Evolutionary conservation across 2,113 vertebrate species (phyloP), one percentile per base, ranked within the genome.

Genomic region (Nothoprocta pentlandii): DNA sequence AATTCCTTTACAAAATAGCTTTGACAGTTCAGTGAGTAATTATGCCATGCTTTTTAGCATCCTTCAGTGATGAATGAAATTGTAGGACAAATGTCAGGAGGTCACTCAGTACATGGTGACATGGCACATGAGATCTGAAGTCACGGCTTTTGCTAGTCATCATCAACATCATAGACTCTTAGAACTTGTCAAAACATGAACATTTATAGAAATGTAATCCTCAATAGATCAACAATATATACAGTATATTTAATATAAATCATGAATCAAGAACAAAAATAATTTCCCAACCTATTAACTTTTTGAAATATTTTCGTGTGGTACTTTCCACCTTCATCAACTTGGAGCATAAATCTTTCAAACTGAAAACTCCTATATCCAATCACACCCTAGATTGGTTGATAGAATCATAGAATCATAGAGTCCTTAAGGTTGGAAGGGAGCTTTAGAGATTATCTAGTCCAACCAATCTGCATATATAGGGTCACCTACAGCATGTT

Each of bases 71-170:
- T 66, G 12, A 61, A 42, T 26, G 6, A 23, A 73, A 39, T 51
- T 81, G 8, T 42, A 39, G 30, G 20, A 66, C 7, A 73, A 59
- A 58, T 25, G 9, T 25, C 49, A 86, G 71, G 20, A 56, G 4
- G 4, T 83, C 34, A 61, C 39, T 12, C n/a, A 41, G 7, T 49
- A 49, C 20, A 49, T 49, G 49, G 49, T 23, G 49, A 23, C 49
- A 49, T 90, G 39, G 44, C 44, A 73, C 3, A 2, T 30, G 9
- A 0, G 0, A 66, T 77, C 42, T 5, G 5, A 69, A 61, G 19
- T 61, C 14, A 34, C 7, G 16, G 58, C 1, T 82, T 85, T 58
- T 79, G 62, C 56, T 42, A 53, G 23, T 44, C 89, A 6, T 76
- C 19, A 32, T 64, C 59, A 64, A 51, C 20, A 41, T 7, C 44